A percentile compares a stretch with the other conserved stretches of the same genome.
phyloP scores from a whole-genome alignment of 2,113 vertebrate genomes.

The Picathartes gymnocephalus region DNA sequence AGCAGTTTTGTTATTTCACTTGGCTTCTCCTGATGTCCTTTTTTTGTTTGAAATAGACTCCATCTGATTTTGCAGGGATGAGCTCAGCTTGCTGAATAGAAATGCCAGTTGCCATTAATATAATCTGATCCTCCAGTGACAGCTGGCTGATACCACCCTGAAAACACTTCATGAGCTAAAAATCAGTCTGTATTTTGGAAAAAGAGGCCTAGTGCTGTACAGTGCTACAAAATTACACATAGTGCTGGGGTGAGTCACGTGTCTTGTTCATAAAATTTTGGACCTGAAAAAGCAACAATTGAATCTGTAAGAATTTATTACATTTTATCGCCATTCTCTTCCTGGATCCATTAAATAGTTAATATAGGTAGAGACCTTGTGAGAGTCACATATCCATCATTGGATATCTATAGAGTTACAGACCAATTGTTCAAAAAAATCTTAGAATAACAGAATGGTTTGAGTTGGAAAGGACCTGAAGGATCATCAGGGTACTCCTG shows the following conservation, averaged over 20 bases:
- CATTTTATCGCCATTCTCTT: background rate
- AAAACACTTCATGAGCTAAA: background rate
- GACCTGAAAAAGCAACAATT: background rate
- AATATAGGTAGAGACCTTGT: background rate
- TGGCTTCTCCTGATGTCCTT: background rate
- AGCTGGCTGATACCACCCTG: constrained; percentile 15
- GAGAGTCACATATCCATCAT: background rate
- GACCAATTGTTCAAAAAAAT: background rate
- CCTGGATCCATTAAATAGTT: background rate
- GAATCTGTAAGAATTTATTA: background rate
- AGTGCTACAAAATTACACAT: background rate
- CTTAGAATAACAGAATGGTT: background rate
- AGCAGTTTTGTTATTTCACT: background rate
- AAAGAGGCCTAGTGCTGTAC: background rate
- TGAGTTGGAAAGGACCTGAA: background rate
- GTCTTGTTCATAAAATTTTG: accelerated
- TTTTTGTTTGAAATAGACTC: background rate
- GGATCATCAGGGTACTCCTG: accelerated
- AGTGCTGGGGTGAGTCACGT: accelerated
- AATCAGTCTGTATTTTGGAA: background rate
- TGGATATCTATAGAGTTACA: background rate
- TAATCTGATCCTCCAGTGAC: constrained; percentile 4
- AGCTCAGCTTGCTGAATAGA: background rate
- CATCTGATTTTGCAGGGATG: background rate
- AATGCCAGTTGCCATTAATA: constrained; percentile 27